A percentile compares a stretch with the other conserved stretches of the same genome.
Conservation (phyloP, 1,140 invertebrate species). For the Hormaphis cornu region DNA sequence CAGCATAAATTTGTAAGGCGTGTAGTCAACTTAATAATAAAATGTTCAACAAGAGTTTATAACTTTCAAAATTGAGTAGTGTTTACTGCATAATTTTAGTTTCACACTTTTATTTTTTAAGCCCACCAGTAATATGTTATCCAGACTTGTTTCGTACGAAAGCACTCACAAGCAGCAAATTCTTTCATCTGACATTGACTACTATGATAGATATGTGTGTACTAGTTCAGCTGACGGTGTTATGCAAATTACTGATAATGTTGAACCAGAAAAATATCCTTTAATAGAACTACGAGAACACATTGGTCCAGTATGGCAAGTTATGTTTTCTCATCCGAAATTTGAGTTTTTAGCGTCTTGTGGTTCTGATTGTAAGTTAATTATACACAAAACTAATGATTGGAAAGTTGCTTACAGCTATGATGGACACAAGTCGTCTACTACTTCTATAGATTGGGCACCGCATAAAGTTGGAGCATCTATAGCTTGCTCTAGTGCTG, state of each 20-base stretch:
- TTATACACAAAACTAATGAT: conserved; percentile 90
- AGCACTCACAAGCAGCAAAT: conserved; percentile 98
- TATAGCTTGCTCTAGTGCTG: conserved; percentile 91
- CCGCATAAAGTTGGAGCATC: conserved; percentile 89
- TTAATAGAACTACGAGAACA: conserved; percentile 89
- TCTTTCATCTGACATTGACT: conserved; percentile 97
- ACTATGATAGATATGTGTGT: conserved; percentile 90
- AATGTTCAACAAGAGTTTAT: no score
- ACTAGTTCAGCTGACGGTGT: conserved; percentile 97
- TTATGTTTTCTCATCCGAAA: conserved; percentile 96
- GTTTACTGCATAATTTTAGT: no score
- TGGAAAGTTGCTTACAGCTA: conserved; percentile 95
- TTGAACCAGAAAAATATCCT: conserved; percentile 70
- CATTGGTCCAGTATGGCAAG: conserved; percentile 95
- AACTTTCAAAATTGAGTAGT: no score
- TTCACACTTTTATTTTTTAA: no score
- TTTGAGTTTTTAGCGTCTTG: conserved; percentile 91
- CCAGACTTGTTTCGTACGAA: conserved; percentile 84
- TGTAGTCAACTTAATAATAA: no score
- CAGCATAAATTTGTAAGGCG: no score
- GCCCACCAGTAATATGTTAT: conserved; percentile 65
- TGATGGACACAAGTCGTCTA: conserved; percentile 85
- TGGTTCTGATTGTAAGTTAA: conserved; percentile 91
- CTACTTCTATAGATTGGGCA: conserved; percentile 95
- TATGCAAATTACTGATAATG: conserved; percentile 95